Evolutionary conservation across 2,888 invertebrate genomes (phyloP).

Genomic region (Stenolophus ochropezus): DNA sequence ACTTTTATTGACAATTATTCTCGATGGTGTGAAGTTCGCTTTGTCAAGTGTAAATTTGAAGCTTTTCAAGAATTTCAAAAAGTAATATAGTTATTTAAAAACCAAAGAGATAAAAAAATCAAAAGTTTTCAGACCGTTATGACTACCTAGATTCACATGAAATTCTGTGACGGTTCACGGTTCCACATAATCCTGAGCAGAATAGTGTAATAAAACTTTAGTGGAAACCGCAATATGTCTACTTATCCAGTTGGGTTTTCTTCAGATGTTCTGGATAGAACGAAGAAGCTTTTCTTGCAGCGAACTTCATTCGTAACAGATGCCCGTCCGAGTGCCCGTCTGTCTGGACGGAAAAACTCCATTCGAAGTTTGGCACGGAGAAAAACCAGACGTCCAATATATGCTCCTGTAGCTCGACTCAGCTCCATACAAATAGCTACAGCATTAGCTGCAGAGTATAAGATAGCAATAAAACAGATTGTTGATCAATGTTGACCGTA

Average conservation of each 20-base stretch:
- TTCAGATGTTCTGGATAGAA: slow-evolving; percentile 67
- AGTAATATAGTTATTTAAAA: background rate
- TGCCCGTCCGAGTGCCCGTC: slow-evolving; percentile 63
- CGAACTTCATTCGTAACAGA: slow-evolving; percentile 67
- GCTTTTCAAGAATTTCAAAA: background rate
- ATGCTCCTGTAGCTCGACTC: slow-evolving; percentile 62
- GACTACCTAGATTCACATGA: no score
- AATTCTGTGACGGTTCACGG: no score
- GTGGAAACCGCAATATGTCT: slow-evolving; percentile 66
- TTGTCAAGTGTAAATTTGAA: background rate
- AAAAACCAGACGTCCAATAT: no score
- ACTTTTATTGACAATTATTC: background rate
- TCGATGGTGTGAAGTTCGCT: slow-evolving; percentile 7
- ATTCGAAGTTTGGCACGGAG: no score
- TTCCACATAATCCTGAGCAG: no score
- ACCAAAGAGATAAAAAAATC: slow-evolving; percentile 48
- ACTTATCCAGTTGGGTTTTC: slow-evolving; percentile 65
- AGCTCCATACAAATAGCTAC: slow-evolving; percentile 58
- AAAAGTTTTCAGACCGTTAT: no score
- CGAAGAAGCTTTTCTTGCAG: slow-evolving; percentile 67
- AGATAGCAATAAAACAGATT: background rate
- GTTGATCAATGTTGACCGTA: slow-evolving; percentile 36
- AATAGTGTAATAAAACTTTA: no score
- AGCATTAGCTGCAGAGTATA: slow-evolving; percentile 53
- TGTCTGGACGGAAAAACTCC: no score